Conservation (phyloP, 2,113 vertebrate genomes). For the Xiphophorus hellerii region DNA sequence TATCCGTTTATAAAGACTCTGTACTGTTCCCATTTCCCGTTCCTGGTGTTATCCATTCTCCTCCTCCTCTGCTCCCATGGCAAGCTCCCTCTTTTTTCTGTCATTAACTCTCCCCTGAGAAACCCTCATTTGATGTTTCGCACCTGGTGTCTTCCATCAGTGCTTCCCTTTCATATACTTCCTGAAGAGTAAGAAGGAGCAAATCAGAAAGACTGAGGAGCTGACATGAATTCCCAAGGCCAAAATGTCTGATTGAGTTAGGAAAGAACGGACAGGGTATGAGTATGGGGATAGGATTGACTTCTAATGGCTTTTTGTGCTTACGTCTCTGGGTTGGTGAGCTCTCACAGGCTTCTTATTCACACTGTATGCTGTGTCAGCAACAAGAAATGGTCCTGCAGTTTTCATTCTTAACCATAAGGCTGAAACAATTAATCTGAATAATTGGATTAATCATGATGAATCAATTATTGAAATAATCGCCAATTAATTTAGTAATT, state of each 20-base stretch:
- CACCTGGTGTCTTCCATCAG: conserved; percentile 26
- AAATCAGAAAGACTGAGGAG: conserved; percentile 27
- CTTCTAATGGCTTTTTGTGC: conserved; percentile 16
- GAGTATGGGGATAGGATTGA: conserved; percentile 24
- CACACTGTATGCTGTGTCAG: conserved; percentile 6
- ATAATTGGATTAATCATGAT: no score
- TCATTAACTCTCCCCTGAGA: conserved; percentile 26
- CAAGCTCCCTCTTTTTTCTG: conserved; percentile 18
- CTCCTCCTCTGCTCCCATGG: conserved; percentile 1
- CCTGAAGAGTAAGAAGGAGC: conserved; percentile 15
- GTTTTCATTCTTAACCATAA: neutral
- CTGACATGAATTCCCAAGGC: conserved; percentile 45
- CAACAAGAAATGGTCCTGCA: conserved; percentile 2
- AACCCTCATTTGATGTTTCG: conserved; percentile 16
- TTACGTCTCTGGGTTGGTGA: conserved; percentile 28
- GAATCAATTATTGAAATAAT: no score
- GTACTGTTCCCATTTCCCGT: neutral
- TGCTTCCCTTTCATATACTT: conserved; percentile 7
- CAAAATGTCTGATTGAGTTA: conserved; percentile 45
- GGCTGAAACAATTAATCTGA: no score
- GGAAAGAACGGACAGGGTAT: conserved; percentile 25
- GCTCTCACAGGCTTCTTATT: conserved; percentile 20
- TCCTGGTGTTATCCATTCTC: conserved; percentile 13
- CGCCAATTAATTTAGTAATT: no score
- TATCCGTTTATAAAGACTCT: conserved; percentile 16